These are phyloP conservation scores for Stenodera caucasica DNA, from an alignment of 2,888 invertebrate genomes.

Conservation along the genomic window DNA sequence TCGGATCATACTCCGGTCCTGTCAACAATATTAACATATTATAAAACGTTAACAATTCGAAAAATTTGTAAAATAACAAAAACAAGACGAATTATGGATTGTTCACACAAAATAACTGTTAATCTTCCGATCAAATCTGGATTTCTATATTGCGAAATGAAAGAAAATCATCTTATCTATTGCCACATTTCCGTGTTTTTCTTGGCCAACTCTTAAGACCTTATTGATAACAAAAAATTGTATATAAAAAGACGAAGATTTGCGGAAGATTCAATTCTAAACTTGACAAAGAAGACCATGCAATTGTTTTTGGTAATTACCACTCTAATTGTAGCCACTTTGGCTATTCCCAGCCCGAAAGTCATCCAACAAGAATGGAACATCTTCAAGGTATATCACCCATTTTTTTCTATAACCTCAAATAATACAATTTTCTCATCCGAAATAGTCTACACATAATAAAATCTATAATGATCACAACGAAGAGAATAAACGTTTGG, in stretches of 20 bases:
- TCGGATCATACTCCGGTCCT: too few species aligned
- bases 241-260: not conserved
- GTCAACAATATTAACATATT: too few species aligned
- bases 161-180: not conserved
- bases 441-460: not conserved
- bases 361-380: slow-evolving; percentile 6
- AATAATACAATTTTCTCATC: too few species aligned
- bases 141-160: too few species aligned
- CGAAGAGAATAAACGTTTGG: not conserved
- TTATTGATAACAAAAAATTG: not conserved
- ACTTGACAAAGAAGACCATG: not conserved
- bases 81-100: too few species aligned
- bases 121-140: too few species aligned
- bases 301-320: slow-evolving; percentile 4
- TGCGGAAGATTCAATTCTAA: not conserved
- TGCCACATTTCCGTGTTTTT: too few species aligned
- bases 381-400: slow-evolving; percentile 12
- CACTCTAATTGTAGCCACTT: not conserved
- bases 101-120: too few species aligned
- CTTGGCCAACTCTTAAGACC: not conserved
- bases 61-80: too few species aligned
- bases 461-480: not conserved
- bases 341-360: slow-evolving; percentile 4
- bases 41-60: too few species aligned
- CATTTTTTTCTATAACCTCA: slow-evolving; percentile 12